A percentile compares a stretch with the other conserved stretches of the same genome.
Conservation (phyloP, 2,113 vertebrate species). For the Erpornis zantholeuca region DNA sequence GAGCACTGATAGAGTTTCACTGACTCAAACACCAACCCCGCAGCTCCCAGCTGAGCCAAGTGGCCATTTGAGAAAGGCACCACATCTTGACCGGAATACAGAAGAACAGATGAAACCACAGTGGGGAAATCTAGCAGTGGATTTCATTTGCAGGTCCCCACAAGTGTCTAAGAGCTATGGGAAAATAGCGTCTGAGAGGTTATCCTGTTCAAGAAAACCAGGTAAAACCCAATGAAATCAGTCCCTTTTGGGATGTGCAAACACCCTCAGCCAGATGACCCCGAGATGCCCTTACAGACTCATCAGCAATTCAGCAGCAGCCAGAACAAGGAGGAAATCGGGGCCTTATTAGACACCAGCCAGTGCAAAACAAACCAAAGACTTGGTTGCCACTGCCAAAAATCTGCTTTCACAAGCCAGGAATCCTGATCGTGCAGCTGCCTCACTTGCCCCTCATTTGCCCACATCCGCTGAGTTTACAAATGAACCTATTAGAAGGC, state of each 20-base stretch:
- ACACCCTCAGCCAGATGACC: constrained; percentile 4
- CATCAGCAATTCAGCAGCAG: constrained; percentile 40
- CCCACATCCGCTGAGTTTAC: constrained; percentile 52
- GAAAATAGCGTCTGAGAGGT: background rate
- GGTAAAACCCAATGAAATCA: background rate
- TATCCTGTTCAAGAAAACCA: background rate
- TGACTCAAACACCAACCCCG: background rate
- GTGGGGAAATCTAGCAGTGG: background rate
- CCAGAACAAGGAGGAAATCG: constrained; percentile 34
- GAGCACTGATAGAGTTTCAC: background rate
- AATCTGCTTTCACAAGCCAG: constrained; percentile 60
- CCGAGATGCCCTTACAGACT: background rate
- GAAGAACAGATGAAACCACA: background rate
- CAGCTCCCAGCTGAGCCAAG: background rate
- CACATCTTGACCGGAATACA: background rate
- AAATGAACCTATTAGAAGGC: constrained; percentile 45
- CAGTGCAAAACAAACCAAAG: constrained; percentile 57
- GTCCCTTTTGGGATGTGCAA: background rate
- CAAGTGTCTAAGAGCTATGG: background rate
- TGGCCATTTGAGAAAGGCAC: background rate
- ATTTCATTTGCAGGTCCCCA: background rate
- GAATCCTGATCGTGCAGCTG: constrained; percentile 56
- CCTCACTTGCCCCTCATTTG: constrained; percentile 44
- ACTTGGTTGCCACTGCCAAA: constrained; percentile 48
- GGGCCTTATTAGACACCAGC: constrained; percentile 37